phyloP scores from a whole-genome alignment of 1,140 invertebrate genomes.

The Atta cephalotes region DNA sequence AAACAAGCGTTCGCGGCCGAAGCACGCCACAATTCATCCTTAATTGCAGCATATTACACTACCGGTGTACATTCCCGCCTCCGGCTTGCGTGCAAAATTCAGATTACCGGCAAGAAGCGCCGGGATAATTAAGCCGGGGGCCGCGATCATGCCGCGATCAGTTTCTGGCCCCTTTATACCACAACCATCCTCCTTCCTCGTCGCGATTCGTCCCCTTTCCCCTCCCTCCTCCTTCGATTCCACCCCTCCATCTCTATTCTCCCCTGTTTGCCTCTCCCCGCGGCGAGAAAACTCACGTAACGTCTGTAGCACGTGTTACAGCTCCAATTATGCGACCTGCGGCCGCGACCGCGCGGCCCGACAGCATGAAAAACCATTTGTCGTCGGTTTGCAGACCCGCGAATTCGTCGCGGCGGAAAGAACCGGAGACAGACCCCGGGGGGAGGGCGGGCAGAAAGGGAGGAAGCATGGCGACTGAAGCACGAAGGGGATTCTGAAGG shows the following conservation, averaged over 20 bases:
- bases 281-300: slow-evolving; percentile 41
- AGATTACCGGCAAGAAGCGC: slow-evolving; percentile 56
- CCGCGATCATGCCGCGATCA: slow-evolving; percentile 52
- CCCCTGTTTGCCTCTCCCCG: background rate
- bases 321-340: slow-evolving; percentile 59
- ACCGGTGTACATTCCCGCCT: slow-evolving; percentile 49
- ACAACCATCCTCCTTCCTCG: background rate
- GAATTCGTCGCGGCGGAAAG: slow-evolving; percentile 58
- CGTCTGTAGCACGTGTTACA: slow-evolving; percentile 61
- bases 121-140: slow-evolving; percentile 56
- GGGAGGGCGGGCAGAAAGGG: background rate
- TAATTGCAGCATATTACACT: slow-evolving; percentile 61
- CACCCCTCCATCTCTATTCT: background rate
- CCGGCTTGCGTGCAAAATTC: slow-evolving; percentile 65
- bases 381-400: slow-evolving; percentile 58
- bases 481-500: slow-evolving; percentile 47
- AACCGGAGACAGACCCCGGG: slow-evolving; percentile 43
- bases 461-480: slow-evolving; percentile 28
- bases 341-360: slow-evolving; percentile 30
- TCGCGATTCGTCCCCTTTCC: background rate
- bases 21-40: slow-evolving; percentile 52
- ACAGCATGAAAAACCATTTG: slow-evolving; percentile 62
- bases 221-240: background rate
- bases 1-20: slow-evolving; percentile 36
- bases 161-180: slow-evolving; percentile 25